Conservation (phyloP, 2,888 invertebrate genomes). For the Limnephilus auricula region DNA sequence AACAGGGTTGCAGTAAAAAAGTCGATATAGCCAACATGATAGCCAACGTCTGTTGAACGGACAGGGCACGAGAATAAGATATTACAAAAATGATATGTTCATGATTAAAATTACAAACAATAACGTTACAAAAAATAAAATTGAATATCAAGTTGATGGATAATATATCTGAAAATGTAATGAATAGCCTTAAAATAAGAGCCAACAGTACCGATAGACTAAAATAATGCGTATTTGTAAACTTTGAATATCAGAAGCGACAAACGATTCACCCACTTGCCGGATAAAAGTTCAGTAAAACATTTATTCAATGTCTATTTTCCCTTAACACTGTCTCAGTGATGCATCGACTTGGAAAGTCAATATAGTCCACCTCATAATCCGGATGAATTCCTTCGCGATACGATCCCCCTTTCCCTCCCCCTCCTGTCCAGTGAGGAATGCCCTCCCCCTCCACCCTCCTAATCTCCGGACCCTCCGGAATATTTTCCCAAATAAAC, state of each 20-base stretch:
- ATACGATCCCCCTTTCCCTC: conserved; percentile 45
- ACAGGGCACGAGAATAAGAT: too few relatives aligned
- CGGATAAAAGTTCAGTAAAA: background rate
- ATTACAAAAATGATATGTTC: too few relatives aligned
- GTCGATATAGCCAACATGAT: too few relatives aligned
- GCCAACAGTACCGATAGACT: background rate
- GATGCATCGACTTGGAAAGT: conserved; percentile 60
- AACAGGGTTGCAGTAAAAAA: too few relatives aligned
- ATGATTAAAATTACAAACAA: too few relatives aligned
- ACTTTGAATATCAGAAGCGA: background rate
- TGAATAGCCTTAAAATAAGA: background rate
- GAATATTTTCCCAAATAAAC: conserved; percentile 65
- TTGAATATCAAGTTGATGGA: background rate
- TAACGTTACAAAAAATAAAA: background rate
- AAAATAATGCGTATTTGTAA: background rate
- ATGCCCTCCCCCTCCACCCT: conserved; percentile 54
- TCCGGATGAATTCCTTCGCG: conserved; percentile 60
- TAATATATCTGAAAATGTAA: background rate
- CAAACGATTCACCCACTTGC: background rate
- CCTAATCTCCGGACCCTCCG: conserved; percentile 56
- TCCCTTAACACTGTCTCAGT: conserved; percentile 38
- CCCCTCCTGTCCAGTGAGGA: conserved; percentile 60
- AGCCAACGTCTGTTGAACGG: too few relatives aligned
- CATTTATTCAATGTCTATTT: conserved; percentile 23
- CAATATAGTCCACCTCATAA: conserved; percentile 55